Percentiles rank a stretch among this genome's conserved stretches.
Evolutionary conservation across 2,113 vertebrate species (phyloP).

Genomic region (Actenoides lindsayi): DNA sequence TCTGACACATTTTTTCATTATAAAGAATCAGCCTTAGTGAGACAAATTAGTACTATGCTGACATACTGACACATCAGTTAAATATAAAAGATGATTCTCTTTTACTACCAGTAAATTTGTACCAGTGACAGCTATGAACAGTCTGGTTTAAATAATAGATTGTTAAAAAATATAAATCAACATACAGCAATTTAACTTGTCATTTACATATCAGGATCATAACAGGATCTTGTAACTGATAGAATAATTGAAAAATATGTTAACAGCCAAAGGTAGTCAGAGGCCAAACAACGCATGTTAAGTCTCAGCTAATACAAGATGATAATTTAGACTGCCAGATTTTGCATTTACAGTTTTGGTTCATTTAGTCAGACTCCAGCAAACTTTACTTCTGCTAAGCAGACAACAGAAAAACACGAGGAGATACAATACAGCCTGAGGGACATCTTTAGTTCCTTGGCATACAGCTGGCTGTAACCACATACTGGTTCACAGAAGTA

Average conservation of each 20-base stretch:
- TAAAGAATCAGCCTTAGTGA: conserved; percentile 6
- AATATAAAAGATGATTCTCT: conserved; percentile 42
- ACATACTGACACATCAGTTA: conserved; percentile 46
- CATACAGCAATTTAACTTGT: conserved; percentile 35
- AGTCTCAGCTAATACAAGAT: conserved; percentile 33
- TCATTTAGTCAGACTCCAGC: conserved; percentile 32
- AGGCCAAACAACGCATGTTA: conserved; percentile 8
- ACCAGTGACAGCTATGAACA: conserved; percentile 29
- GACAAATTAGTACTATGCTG: conserved; percentile 44
- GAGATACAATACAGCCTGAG: background rate
- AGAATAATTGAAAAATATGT: conserved; percentile 41
- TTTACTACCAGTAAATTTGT: conserved; percentile 30
- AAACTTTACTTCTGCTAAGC: conserved; percentile 35
- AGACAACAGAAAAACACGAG: conserved; percentile 24
- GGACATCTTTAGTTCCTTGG: background rate
- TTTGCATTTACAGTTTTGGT: conserved; percentile 41
- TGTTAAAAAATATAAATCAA: conserved; percentile 54
- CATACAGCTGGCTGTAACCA: background rate
- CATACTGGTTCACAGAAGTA: background rate
- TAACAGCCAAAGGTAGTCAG: conserved; percentile 43
- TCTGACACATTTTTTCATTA: conserved; percentile 49
- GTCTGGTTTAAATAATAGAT: conserved; percentile 48
- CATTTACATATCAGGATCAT: conserved; percentile 2
- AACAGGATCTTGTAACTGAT: conserved; percentile 29
- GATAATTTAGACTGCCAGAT: conserved; percentile 21